Evolutionary conservation across 2,113 vertebrate species (phyloP).

Genomic region (Furnarius figulus): DNA sequence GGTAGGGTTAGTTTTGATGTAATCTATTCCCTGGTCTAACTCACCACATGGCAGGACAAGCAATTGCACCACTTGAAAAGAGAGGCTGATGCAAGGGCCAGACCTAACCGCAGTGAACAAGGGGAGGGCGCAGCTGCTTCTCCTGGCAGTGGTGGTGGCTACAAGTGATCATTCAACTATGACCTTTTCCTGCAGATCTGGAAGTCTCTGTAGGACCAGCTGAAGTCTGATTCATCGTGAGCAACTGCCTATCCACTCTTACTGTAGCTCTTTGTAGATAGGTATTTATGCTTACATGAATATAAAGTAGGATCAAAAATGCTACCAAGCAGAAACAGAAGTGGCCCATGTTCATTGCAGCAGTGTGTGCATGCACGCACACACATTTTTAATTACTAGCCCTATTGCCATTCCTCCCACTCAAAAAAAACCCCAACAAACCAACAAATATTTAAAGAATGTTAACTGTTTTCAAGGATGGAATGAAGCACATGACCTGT

Average conservation of each 20-base stretch:
- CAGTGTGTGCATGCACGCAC: rapidly evolving
- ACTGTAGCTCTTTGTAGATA: background rate
- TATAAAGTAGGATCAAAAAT: background rate
- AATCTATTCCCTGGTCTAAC: background rate
- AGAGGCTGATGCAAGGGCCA: background rate
- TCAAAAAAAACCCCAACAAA: background rate
- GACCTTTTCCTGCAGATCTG: background rate
- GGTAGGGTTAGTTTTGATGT: background rate
- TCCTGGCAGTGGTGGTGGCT: background rate
- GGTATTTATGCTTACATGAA: background rate
- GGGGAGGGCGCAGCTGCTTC: background rate
- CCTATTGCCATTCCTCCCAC: background rate
- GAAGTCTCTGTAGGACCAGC: background rate
- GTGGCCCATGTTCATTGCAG: background rate
- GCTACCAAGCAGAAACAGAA: background rate
- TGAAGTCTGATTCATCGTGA: background rate
- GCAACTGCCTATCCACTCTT: background rate
- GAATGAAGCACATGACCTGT: background rate
- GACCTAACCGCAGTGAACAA: background rate
- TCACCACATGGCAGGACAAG: background rate
- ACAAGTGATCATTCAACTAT: background rate
- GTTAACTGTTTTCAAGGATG: background rate
- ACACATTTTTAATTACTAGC: background rate
- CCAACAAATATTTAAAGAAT: background rate
- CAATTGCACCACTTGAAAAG: background rate